Evolutionary conservation across 2,888 invertebrate genomes (phyloP).

Genomic region (Epinotia bilunana): DNA sequence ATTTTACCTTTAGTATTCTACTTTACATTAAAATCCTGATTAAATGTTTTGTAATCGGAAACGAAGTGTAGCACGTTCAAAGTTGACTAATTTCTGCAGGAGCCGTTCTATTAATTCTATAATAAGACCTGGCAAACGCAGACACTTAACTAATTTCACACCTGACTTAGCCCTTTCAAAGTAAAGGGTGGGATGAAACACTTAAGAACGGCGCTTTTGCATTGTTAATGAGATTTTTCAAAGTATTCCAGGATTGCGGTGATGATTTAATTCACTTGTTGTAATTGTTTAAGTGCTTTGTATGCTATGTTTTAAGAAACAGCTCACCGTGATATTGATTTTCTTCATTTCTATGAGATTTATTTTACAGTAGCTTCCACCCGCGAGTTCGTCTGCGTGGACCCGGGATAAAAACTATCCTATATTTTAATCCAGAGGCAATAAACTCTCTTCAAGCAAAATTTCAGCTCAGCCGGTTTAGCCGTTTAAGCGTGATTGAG

Average conservation of each 20-base stretch:
- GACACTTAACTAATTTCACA: conserved; percentile 68
- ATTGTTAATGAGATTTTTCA: conserved; percentile 47
- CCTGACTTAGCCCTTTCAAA: conserved; percentile 62
- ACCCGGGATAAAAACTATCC: too few species aligned
- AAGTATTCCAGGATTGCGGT: conserved; percentile 30
- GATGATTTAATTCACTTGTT: conserved; percentile 28
- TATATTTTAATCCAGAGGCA: too few species aligned
- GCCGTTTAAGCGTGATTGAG: too few species aligned
- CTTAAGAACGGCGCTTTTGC: conserved; percentile 38
- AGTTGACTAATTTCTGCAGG: conserved; percentile 53
- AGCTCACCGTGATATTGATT: neutral
- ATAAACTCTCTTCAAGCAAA: too few species aligned
- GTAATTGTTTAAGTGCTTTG: conserved; percentile 17
- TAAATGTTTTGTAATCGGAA: conserved; percentile 50
- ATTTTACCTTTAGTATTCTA: neutral
- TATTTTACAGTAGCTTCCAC: neutral
- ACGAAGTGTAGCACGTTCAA: conserved; percentile 58
- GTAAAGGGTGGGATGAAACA: conserved; percentile 52
- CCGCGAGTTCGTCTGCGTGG: too few species aligned
- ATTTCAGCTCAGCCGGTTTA: neutral
- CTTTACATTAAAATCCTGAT: conserved; percentile 11
- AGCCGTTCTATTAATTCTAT: conserved; percentile 56
- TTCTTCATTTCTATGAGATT: neutral
- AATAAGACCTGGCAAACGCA: conserved; percentile 66
- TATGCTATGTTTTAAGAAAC: neutral